A percentile compares a stretch with the other conserved stretches of the same genome.
phyloP scores from a whole-genome alignment of 1,140 invertebrate species.

The Nebria ingens region DNA sequence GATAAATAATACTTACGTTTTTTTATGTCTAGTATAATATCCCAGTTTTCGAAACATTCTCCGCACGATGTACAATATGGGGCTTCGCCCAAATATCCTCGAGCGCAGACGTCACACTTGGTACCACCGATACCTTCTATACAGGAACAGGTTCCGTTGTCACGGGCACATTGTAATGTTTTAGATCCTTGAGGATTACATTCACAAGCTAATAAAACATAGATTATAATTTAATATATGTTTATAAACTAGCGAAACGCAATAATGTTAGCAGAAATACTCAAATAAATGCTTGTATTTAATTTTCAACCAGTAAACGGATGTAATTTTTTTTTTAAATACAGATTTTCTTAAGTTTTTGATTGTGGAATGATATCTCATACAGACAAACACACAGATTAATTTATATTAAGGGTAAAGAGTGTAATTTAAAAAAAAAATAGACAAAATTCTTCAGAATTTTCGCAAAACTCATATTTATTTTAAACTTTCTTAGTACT shows the following conservation, averaged over 20 bases:
- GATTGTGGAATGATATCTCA: too few relatives aligned
- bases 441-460: too few relatives aligned
- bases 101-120: slow-evolving; percentile 89
- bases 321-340: too few relatives aligned
- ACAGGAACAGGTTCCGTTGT: slow-evolving; percentile 83
- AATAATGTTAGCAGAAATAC: too few relatives aligned
- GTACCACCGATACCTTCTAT: slow-evolving; percentile 85
- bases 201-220: slow-evolving; percentile 54
- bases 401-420: too few relatives aligned
- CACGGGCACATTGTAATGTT: slow-evolving; percentile 74
- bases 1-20: slow-evolving; percentile 23
- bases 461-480: background rate
- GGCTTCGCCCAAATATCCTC: slow-evolving; percentile 83
- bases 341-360: too few relatives aligned
- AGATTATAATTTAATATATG: slow-evolving; percentile 16
- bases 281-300: too few relatives aligned
- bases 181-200: slow-evolving; percentile 81
- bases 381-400: too few relatives aligned
- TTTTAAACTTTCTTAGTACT: too few relatives aligned
- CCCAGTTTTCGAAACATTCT: slow-evolving; percentile 99
- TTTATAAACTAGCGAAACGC: too few relatives aligned
- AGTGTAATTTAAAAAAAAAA: background rate
- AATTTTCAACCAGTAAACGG: too few relatives aligned
- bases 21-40: slow-evolving; percentile 65
- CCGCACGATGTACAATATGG: slow-evolving; percentile 91